Percentiles rank a stretch among this genome's conserved stretches.
These are phyloP conservation scores for Eupleurogrammus muticus DNA, from an alignment of 2,797 vertebrate species.

Conservation along the genomic window DNA sequence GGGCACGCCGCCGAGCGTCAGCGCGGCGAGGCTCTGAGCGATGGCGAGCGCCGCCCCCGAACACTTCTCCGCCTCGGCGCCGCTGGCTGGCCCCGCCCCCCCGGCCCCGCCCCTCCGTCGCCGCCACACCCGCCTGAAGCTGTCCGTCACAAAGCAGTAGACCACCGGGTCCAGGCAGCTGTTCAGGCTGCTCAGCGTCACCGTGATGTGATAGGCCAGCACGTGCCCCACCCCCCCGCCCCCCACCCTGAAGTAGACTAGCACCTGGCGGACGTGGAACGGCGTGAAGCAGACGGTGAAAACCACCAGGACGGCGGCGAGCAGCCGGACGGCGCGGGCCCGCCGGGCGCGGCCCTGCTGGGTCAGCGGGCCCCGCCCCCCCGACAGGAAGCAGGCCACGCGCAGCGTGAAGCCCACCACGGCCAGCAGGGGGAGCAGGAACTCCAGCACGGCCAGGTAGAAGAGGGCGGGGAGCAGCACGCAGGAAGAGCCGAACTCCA, in stretches of 20 bases:
- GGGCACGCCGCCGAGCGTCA: constrained; percentile 63
- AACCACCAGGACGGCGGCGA: constrained; percentile 91
- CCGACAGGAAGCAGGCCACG: constrained; percentile 89
- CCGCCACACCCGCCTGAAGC: constrained; percentile 86
- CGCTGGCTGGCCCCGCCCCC: constrained; percentile 50
- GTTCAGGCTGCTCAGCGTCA: constrained; percentile 96
- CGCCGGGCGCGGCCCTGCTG: constrained; percentile 89
- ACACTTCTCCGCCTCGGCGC: constrained; percentile 51
- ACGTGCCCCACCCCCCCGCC: constrained; percentile 69
- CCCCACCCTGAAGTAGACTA: constrained; percentile 85
- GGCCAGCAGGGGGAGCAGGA: constrained; percentile 91
- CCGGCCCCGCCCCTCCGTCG: constrained; percentile 51
- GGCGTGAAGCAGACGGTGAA: constrained; percentile 96
- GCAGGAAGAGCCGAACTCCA: constrained; percentile 82
- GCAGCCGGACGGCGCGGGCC: constrained; percentile 89
- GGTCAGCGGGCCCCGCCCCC: constrained; percentile 84
- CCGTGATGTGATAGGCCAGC: constrained; percentile 90
- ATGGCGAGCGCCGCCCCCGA: constrained; percentile 71
- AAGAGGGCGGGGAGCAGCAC: constrained; percentile 86
- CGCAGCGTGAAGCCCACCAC: constrained; percentile 91
- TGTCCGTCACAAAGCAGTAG: constrained; percentile 97
- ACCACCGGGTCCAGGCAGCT: constrained; percentile 97
- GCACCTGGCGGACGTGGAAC: constrained; percentile 90
- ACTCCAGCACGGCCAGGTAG: constrained; percentile 91
- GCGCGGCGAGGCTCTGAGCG: constrained; percentile 63